Evolutionary conservation across 2,797 vertebrate species (phyloP), one percentile per base, ranked within the genome.

Genomic region (Schizopygopsis malacanthus): DNA sequence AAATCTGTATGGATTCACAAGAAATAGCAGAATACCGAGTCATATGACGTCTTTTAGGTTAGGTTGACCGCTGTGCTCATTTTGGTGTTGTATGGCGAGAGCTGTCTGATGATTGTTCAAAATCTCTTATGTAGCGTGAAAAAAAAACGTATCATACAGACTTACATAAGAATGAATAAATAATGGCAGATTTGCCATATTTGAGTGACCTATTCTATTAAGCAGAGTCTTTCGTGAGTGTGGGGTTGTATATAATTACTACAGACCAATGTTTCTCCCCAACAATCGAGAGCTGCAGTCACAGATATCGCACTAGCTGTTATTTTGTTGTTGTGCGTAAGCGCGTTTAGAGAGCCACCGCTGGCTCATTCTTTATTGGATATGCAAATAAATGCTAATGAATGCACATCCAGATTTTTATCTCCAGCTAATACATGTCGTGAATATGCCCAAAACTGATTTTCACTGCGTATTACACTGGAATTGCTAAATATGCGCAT

Each of bases 371-470:
- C 84, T 75, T 78, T 83, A 75, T 79, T 83, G 67, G 47, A 87
- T 75, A 87, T 89, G 86, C 76, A 88, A 88, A 90, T 91, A 0
- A 37, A 88, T 90, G 90, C 52, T 79, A 86, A 90, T 87, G 7
- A 80, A 91, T 90, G 82, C 84, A 79, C 8, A 25, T 69, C 65
- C 77, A 84, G 85, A 89, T 79, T 88, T 89, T 86, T 75, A 82
- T 80, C 87, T 88, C 86, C 10, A 86, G 84, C 85, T 37, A 85
- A 84, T 65, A 70, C 79, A 80, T 78, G 85, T 87, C 82, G 87
- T 87, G 47, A 90, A 88, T 71, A 86, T 88, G 85, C 83, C 73
- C 76, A 45, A 80, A 89, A 87, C 76, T 56, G 50, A 65, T 86
- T 85, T 79, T 76, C 25, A 4, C 16, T 25, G 45, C 67, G 82